Conservation (phyloP, 2,888 invertebrate genomes). For the Cepaea hortensis region DNA sequence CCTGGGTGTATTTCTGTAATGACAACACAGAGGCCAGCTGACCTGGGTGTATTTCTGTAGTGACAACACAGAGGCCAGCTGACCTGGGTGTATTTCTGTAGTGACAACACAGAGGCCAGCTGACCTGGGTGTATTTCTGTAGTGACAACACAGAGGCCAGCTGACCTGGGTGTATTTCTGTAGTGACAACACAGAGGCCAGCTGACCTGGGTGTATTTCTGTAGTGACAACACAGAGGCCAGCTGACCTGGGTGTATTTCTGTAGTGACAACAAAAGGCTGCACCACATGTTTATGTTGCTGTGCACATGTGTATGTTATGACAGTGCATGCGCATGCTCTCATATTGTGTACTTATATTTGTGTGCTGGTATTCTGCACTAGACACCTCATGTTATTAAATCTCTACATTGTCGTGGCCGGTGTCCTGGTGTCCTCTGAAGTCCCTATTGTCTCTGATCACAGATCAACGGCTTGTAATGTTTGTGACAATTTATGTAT, state of each 20-base stretch:
- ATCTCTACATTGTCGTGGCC: not conserved
- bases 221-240: not conserved
- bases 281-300: not conserved
- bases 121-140: not conserved
- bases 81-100: not conserved
- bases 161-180: not conserved
- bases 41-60: not conserved
- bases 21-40: not conserved
- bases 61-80: not conserved
- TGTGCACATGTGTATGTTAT: not conserved
- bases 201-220: not conserved
- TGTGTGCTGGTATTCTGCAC: not conserved
- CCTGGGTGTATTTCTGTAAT: not conserved
- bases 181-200: not conserved
- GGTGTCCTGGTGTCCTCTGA: no score
- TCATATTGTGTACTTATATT: not conserved
- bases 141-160: not conserved
- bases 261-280: not conserved
- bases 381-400: not conserved
- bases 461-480: no score
- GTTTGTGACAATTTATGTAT: no score
- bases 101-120: not conserved
- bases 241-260: not conserved
- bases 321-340: not conserved
- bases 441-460: no score